These are phyloP conservation scores for Lethocerus indicus DNA, from an alignment of 1,140 invertebrate genomes.

Conservation along the genomic window DNA sequence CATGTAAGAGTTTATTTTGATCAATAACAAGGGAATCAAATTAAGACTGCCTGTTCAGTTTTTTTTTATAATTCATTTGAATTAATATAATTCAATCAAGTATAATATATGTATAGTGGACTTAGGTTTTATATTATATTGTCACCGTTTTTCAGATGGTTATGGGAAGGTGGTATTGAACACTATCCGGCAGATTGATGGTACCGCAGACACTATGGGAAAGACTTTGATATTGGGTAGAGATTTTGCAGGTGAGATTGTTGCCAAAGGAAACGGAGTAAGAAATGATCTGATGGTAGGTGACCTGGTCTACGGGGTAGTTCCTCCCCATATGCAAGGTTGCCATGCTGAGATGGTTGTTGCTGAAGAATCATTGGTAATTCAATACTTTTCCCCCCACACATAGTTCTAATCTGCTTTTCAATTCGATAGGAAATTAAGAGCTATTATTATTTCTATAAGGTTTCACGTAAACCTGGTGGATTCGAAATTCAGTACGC, in stretches of 20 bases:
- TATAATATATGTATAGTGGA: no score
- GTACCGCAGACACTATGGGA: constrained; percentile 26
- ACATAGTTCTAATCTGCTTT: background rate
- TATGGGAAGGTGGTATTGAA: constrained; percentile 57
- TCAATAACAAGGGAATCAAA: no score
- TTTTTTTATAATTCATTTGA: background rate
- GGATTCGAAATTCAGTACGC: constrained; percentile 49
- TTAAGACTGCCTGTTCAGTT: background rate
- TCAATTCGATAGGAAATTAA: no score
- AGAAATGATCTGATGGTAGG: constrained; percentile 40
- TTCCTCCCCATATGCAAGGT: constrained; percentile 48
- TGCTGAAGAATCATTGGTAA: constrained; percentile 43
- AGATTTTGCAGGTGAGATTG: constrained; percentile 67
- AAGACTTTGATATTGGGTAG: constrained; percentile 60
- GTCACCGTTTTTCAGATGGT: constrained; percentile 41
- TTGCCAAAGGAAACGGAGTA: constrained; percentile 52
- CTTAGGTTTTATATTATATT: no score
- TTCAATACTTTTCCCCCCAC: constrained; percentile 5
- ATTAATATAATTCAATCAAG: background rate
- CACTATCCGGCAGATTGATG: constrained; percentile 31
- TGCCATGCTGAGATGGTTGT: constrained; percentile 59
- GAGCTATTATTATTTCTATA: no score
- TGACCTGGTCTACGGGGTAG: constrained; percentile 65
- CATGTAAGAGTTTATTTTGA: no score
- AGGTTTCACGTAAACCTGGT: constrained; percentile 50